phyloP scores from a whole-genome alignment of 2,113 vertebrate genomes.

The Nanorana parkeri region DNA sequence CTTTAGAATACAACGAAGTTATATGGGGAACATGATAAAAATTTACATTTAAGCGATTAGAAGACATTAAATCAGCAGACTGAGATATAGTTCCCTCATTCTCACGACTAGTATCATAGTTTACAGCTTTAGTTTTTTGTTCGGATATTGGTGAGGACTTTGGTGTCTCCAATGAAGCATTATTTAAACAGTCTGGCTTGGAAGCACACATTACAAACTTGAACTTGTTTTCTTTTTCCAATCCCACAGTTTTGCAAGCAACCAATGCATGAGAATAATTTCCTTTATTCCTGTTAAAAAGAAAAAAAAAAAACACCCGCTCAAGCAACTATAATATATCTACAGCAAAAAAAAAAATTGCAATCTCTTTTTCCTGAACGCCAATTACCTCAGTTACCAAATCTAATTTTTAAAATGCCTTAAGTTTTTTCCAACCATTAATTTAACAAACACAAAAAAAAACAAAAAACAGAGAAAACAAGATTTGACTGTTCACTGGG shows the following conservation, averaged over 20 bases:
- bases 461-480: too few relatives aligned
- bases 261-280: conserved; percentile 75
- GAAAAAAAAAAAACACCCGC: background rate
- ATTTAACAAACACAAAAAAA: too few relatives aligned
- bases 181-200: background rate
- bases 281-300: conserved; percentile 84
- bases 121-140: background rate
- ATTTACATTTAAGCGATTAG: background rate
- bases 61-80: conserved; percentile 61
- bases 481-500: too few relatives aligned
- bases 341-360: background rate
- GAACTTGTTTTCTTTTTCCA: conserved; percentile 88
- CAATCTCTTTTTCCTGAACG: background rate
- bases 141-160: background rate
- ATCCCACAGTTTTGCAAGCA: conserved; percentile 85
- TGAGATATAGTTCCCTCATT: background rate
- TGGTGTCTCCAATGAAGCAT: background rate
- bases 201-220: conserved; percentile 60
- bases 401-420: too few relatives aligned
- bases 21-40: background rate
- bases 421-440: too few relatives aligned
- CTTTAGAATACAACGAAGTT: conserved; percentile 4
- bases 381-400: background rate
- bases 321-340: background rate
- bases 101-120: background rate